Base-by-base conservation (phyloP, 2,797 vertebrate species). In the Sebastes glaucus region DNA sequence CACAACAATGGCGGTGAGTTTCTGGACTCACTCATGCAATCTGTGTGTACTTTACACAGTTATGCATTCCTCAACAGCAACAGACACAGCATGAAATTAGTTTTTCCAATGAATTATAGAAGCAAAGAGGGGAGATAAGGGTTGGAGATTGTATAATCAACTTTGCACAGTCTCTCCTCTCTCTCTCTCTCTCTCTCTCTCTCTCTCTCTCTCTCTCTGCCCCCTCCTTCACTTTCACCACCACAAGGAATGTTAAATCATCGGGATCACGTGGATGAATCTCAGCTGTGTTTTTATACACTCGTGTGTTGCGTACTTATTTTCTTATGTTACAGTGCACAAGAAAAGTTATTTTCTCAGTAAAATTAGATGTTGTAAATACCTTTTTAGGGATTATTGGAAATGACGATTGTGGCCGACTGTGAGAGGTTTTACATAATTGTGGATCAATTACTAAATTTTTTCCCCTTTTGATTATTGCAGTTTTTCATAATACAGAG, bases 1-100 rank as follows among this genome's bases (percentile, higher is more conserved):
- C 82, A 82, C 49, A 89, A 74, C 74, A 81, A 79, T 82, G 81
- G 83, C 42, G 95, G 96, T 96, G 93, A 96, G 95, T 95, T 85
- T 82, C 27, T 84, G 57, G 57, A 63, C 89, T 89, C 84, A 80
- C 83, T 80, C 23, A 4, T 56, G 55, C 49, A 76, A 8, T 55
- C 57, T 65, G 25, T 84, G 23, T 76, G 59, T 66, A 1, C 82
- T 82, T 30, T 18, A 60, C 22, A 32, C 14, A 71, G 57, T 64
- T 74, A 7, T 56, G 56, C 67, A 74, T 68, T 66, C 69, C 71
- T 79, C 65, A 35, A 14, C 55, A 1, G 27, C 52, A 76, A 70
- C 62, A 70, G 14, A 27, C 30, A 22, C 23, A n/a, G 33, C 71
- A 71, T 75, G 28, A 57, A 71, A 76, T 63, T 6, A 20, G 68